Evolutionary conservation across 2,113 vertebrate species (phyloP).

Genomic region (Lonchura striata): DNA sequence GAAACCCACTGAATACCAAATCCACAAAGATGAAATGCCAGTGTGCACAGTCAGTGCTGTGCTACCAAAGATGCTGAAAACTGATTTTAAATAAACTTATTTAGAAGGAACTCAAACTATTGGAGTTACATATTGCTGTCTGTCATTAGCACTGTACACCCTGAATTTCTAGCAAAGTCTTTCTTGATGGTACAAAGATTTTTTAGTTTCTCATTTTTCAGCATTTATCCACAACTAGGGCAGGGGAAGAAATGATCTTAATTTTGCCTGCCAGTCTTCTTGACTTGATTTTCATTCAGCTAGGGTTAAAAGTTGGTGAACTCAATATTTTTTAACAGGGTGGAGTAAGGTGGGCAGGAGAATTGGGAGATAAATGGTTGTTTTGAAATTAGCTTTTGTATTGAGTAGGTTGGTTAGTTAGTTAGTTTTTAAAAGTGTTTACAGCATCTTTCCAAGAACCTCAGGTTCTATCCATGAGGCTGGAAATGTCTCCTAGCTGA

Average conservation of each 20-base stretch:
- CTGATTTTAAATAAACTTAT: neutral
- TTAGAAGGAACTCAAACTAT: neutral
- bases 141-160: neutral
- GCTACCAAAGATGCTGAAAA: neutral
- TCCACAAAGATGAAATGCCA: neutral
- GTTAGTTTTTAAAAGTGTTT: neutral
- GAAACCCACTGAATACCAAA: neutral
- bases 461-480: neutral
- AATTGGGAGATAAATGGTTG: neutral
- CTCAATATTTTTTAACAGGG: neutral
- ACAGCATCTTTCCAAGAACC: neutral
- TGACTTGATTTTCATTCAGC: neutral
- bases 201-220: neutral
- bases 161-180: neutral
- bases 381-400: neutral
- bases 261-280: neutral
- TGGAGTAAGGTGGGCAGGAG: neutral
- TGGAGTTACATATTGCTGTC: neutral
- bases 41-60: neutral
- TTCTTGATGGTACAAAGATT: neutral
- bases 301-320: neutral
- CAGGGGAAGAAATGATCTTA: neutral
- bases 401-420: neutral
- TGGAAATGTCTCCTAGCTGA: neutral
- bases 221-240: neutral